Percentiles rank a stretch among this genome's conserved stretches.
Conservation (phyloP, 2,888 invertebrate species). For the Glaucopsyche alexis region DNA sequence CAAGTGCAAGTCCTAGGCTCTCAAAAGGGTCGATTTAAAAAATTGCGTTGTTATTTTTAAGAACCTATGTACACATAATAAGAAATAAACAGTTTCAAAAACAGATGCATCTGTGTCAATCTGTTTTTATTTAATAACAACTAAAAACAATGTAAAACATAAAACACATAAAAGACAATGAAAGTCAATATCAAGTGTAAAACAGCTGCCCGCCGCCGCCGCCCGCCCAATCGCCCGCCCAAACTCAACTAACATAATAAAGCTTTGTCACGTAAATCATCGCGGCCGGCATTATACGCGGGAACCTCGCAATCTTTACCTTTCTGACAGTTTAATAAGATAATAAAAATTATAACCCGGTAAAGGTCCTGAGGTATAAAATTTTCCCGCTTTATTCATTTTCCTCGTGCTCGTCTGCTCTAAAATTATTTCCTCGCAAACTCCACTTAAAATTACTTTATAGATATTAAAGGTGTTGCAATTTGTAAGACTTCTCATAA, state of each 20-base stretch:
- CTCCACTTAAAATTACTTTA: constrained; percentile 28
- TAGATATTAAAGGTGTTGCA: constrained; percentile 21
- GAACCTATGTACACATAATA: no score
- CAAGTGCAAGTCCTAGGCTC: no score
- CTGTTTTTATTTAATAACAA: background rate
- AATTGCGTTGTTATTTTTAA: no score
- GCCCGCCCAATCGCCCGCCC: constrained; percentile 8
- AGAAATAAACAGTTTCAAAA: no score
- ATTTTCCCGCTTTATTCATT: constrained; percentile 27
- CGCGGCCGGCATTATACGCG: constrained; percentile 53
- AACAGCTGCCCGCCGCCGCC: constrained; percentile 24
- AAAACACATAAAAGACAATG: constrained; percentile 14
- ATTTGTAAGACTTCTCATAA: constrained; percentile 13
- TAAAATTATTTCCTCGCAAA: constrained; percentile 28
- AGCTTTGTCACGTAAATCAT: constrained; percentile 67
- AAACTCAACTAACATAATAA: constrained; percentile 66
- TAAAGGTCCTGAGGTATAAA: constrained; percentile 18
- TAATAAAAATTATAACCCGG: constrained; percentile 60
- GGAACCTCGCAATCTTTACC: constrained; percentile 73
- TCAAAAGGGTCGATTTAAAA: no score
- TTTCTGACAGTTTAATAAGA: constrained; percentile 77
- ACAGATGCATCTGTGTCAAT: no score
- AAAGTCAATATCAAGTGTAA: constrained; percentile 26
- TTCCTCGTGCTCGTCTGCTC: constrained; percentile 15
- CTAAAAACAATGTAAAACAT: background rate